Percentiles rank a stretch among this genome's conserved stretches.
Conservation (phyloP, 1,140 invertebrate species). For the Xylocopa sonorina region DNA sequence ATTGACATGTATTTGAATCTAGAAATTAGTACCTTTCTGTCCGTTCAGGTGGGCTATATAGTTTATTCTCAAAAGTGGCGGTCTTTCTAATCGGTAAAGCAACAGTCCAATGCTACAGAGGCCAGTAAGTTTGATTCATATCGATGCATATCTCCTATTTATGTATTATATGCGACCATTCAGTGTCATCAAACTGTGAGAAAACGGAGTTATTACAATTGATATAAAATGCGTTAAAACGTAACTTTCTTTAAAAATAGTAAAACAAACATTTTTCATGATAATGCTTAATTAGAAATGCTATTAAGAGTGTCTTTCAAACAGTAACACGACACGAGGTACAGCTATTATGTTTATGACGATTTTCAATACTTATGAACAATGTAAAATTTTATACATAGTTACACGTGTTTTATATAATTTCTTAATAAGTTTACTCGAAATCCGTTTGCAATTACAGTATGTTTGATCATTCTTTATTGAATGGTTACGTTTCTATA, state of each 20-base stretch:
- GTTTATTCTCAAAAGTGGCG: too few species aligned
- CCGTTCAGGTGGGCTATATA: too few species aligned
- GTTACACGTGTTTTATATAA: neutral
- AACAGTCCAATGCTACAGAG: neutral
- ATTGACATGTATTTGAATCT: too few species aligned
- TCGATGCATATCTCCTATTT: neutral
- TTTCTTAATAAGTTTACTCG: neutral
- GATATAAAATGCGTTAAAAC: neutral
- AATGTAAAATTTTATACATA: neutral
- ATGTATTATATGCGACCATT: neutral
- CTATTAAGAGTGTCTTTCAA: slow-evolving; percentile 1
- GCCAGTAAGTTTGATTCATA: neutral
- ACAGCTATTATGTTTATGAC: slow-evolving; percentile 6
- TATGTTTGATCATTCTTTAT: neutral
- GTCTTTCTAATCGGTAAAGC: neutral
- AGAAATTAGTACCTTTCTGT: too few species aligned
- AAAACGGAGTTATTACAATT: neutral
- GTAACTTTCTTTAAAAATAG: slow-evolving; percentile 9
- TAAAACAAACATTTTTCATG: neutral
- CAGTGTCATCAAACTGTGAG: slow-evolving; percentile 13
- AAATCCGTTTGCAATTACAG: neutral
- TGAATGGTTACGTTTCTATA: neutral
- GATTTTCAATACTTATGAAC: slow-evolving; percentile 20
- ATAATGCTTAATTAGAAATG: slow-evolving; percentile 22
- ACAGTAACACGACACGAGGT: neutral